Conservation (phyloP, 2,797 vertebrate genomes). For the Nasua narica region DNA sequence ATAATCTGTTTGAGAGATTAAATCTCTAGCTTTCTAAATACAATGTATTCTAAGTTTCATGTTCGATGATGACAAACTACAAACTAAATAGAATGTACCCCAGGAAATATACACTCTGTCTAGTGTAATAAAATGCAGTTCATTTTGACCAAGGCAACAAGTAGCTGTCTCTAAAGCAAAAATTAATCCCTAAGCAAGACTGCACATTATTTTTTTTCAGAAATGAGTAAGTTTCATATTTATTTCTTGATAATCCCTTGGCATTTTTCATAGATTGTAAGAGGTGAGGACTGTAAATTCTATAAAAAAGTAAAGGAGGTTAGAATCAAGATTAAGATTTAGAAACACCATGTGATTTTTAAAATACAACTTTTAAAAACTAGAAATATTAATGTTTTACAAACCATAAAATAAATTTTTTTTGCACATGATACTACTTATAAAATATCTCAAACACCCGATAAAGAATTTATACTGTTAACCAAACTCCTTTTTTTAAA, state of each 20-base stretch:
- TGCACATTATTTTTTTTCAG: neutral
- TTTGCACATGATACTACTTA: neutral
- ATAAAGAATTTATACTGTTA: neutral
- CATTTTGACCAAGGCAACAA: neutral
- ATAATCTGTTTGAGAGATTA: neutral
- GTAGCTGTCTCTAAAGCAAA: neutral
- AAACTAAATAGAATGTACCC: neutral
- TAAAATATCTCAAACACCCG: neutral
- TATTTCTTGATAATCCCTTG: neutral
- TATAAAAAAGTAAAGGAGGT: neutral
- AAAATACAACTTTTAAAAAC: too few species aligned
- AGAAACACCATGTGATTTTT: neutral
- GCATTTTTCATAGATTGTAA: neutral
- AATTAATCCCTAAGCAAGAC: neutral
- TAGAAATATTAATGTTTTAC: neutral
- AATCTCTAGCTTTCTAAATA: neutral
- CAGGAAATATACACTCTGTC: neutral
- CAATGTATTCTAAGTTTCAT: neutral
- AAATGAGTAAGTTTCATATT: neutral
- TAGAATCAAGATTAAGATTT: neutral
- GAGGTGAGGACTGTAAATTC: neutral
- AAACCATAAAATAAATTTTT: neutral
- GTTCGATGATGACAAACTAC: neutral
- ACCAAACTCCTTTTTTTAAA: neutral
- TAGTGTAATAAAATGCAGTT: neutral